A percentile compares a stretch with the other conserved stretches of the same genome.
Conservation (phyloP, 2,888 invertebrate species). For the Agrilus biguttatus region DNA sequence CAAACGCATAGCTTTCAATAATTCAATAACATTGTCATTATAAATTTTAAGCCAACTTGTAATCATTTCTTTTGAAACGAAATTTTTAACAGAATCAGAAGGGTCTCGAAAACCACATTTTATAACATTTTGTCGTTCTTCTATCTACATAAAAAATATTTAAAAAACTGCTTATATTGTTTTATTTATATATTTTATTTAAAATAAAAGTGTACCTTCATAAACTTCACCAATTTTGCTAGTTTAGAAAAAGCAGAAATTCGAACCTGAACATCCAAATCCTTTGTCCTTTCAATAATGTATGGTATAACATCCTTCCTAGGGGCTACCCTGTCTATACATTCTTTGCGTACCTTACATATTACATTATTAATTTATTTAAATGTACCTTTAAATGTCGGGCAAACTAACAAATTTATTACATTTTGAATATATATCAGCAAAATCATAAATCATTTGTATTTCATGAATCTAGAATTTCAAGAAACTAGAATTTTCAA, state of each 20-base stretch:
- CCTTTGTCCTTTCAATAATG: constrained; percentile 58
- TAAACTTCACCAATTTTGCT: constrained; percentile 10
- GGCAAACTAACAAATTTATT: too few species aligned
- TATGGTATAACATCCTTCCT: constrained; percentile 53
- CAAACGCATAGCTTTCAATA: constrained; percentile 62
- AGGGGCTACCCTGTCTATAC: constrained; percentile 59
- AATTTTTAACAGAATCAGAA: constrained; percentile 30
- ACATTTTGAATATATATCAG: too few species aligned
- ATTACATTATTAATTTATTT: not conserved
- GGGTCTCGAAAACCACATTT: constrained; percentile 49
- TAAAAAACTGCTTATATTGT: too few species aligned
- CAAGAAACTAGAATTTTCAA: too few species aligned
- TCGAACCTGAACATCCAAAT: constrained; percentile 65
- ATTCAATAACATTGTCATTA: constrained; percentile 50
- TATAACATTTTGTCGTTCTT: constrained; percentile 45
- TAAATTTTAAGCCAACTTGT: constrained; percentile 65
- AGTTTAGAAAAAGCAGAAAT: constrained; percentile 35
- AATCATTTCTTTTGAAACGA: constrained; percentile 39
- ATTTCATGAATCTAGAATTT: too few species aligned
- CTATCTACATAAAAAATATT: constrained; percentile 36
- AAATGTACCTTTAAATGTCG: not conserved
- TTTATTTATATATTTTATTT: constrained; percentile 36
- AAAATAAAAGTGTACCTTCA: constrained; percentile 18
- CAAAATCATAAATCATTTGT: too few species aligned
- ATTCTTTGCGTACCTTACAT: constrained; percentile 35